These are phyloP conservation scores for Dicerorhinus sumatrensis DNA, from an alignment of 2,113 vertebrate species.

Conservation along the genomic window DNA sequence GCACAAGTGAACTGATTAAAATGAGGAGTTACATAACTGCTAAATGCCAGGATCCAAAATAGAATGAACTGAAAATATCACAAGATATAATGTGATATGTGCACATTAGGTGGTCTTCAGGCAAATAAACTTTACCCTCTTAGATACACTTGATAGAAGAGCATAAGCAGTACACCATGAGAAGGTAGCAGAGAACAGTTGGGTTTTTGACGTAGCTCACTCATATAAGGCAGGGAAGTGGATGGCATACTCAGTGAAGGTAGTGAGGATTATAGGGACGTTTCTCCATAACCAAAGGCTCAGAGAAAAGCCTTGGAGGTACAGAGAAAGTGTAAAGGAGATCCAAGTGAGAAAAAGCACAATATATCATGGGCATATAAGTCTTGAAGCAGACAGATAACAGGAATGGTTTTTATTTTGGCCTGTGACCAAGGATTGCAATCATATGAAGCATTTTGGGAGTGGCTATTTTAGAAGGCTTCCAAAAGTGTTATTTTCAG, in stretches of 20 bases:
- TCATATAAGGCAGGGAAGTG: not conserved
- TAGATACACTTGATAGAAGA: not conserved
- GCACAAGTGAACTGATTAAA: not conserved
- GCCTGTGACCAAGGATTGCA: not conserved
- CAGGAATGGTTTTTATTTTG: not conserved
- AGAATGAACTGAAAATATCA: not conserved
- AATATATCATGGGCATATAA: not conserved
- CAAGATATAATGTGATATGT: not conserved
- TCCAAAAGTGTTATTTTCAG: slow-evolving; percentile 8
- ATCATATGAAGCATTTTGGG: not conserved
- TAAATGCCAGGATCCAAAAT: not conserved
- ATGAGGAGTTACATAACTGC: not conserved
- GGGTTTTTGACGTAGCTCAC: not conserved
- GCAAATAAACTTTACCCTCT: not conserved
- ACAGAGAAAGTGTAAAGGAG: not conserved
- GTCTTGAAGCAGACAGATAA: not conserved
- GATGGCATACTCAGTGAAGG: not conserved
- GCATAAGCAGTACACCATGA: not conserved
- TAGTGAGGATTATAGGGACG: not conserved
- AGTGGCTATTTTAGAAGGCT: not conserved
- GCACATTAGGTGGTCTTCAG: not conserved
- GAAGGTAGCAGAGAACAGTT: not conserved
- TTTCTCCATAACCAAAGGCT: not conserved
- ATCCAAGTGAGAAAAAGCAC: not conserved
- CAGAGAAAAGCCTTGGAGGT: not conserved